phyloP scores from a whole-genome alignment of 2,113 vertebrate genomes.

The Catharus fuscescens region DNA sequence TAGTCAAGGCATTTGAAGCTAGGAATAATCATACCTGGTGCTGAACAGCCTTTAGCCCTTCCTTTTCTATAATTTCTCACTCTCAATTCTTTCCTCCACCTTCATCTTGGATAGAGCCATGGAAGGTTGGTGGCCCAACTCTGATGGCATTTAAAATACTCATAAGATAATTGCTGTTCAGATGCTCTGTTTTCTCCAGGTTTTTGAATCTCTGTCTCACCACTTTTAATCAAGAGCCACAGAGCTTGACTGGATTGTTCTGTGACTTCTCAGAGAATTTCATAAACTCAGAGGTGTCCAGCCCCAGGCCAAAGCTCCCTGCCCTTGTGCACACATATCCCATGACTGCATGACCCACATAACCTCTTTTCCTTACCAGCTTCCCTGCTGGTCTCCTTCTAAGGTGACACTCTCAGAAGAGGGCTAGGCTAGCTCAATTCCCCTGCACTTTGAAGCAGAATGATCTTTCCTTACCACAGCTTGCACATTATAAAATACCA shows the following conservation, averaged over 20 bases:
- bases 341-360: background rate
- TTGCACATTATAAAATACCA: background rate
- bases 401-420: background rate
- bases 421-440: background rate
- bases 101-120: background rate
- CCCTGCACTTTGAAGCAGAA: background rate
- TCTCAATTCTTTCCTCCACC: background rate
- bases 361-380: background rate
- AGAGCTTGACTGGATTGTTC: fast-evolving
- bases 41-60: background rate
- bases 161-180: background rate
- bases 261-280: background rate
- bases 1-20: background rate
- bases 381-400: background rate
- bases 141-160: background rate
- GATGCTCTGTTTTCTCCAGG: background rate
- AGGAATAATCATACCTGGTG: background rate
- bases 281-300: background rate
- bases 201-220: background rate
- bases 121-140: background rate
- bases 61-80: background rate
- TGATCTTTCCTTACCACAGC: background rate
- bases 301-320: background rate
- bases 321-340: fast-evolving
- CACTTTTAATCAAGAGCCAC: background rate